Evolutionary conservation across 2,113 vertebrate genomes (phyloP), one percentile per base, ranked within the genome.

Genomic region (Gnathonemus echidnorhynchus): DNA sequence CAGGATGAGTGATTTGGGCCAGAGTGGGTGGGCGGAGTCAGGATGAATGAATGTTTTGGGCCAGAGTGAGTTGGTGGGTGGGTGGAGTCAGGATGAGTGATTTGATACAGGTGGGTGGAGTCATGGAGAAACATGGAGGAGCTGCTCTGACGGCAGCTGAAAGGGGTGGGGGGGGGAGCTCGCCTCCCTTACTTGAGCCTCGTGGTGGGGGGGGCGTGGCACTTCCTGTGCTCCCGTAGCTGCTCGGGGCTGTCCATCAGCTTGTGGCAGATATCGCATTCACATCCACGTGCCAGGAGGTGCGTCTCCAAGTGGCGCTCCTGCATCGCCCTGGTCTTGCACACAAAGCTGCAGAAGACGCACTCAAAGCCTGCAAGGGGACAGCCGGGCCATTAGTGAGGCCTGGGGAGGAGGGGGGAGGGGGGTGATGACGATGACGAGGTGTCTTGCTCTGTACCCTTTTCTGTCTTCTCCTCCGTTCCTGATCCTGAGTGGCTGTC

Each of bases 181-280:
- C 99, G 98, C 98, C 98, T 98, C 98, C 98, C 98, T 99, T 99
- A 99, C 98, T 99, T 99, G 98, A 99, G 98, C 97, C 98, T 98
- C 98, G 98, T 98, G 91, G 98, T 97, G 94, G 98, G 98, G 96
- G 99, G 97, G 95, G 97, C 97, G 96, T 99, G 98, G 95, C 98
- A 99, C 97, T 98, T 99, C 97, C 99, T 99, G 96, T 99, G 98
- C 96, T 99, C 98, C 97, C 98, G 95, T 93, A 99, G 97, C 95
- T 99, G 98, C 93, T 99, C 98, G 2, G 98, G 98, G 88, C 98
- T 99, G 97, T 99, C 99, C 95, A 98, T 98, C 96, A 99, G 99
- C 96, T 99, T 99, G 96, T 99, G 98, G 96, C 98, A 99, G 94
- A 99, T 96, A 45, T 99, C 97, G 89, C 98, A 99, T 96, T 99